These are phyloP conservation scores for Serrognathus titanus DNA, from an alignment of 2,888 invertebrate genomes.

Conservation along the genomic window DNA sequence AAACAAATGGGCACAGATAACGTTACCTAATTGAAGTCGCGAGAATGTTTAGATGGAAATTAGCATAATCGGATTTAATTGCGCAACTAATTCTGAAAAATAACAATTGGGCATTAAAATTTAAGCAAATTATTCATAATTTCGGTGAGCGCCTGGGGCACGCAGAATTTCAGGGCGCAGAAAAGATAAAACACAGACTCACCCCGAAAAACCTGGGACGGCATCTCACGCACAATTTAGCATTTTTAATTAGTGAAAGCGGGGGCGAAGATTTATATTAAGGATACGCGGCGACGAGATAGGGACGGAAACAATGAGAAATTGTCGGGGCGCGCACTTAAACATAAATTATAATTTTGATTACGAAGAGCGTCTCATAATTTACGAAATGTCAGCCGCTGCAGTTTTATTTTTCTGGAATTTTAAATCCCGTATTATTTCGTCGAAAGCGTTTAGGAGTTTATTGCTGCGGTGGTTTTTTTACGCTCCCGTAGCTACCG, in stretches of 20 bases:
- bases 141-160: no score
- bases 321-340: constrained; percentile 34
- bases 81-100: not conserved
- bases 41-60: not conserved
- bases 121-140: constrained; percentile 1
- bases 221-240: constrained; percentile 47
- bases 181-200: constrained; percentile 4
- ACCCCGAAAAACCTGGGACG: constrained; percentile 32
- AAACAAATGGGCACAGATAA: constrained; percentile 12
- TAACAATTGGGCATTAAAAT: not conserved
- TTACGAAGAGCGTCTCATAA: constrained; percentile 26
- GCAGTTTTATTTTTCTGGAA: not conserved
- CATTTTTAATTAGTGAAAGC: constrained; percentile 47
- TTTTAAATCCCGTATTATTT: no score
- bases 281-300: constrained; percentile 1
- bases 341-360: constrained; percentile 41
- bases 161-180: not conserved
- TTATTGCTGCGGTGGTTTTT: not conserved
- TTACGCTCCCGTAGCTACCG: not conserved
- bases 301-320: constrained; percentile 36
- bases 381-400: constrained; percentile 18
- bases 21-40: not conserved
- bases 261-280: constrained; percentile 43
- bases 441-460: not conserved
- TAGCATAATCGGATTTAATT: no score